These are phyloP conservation scores for Litoditis marina DNA, from an alignment of 2,888 invertebrate genomes.

Conservation along the genomic window DNA sequence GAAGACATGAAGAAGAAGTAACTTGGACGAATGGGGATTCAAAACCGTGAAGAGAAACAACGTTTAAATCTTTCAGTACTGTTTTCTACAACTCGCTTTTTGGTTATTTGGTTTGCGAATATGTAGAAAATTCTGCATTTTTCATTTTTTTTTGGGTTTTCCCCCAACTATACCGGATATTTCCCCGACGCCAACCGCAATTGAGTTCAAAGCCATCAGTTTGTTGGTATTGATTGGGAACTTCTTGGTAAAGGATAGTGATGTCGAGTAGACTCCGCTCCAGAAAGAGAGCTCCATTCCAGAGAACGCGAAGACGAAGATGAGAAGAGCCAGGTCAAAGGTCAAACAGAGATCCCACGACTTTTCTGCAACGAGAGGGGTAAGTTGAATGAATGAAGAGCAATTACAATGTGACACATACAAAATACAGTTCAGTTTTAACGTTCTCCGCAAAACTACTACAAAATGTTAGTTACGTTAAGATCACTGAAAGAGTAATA, in stretches of 20 bases:
- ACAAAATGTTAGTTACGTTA: no score
- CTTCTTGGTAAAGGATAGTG: conserved; percentile 79
- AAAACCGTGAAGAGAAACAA: no score
- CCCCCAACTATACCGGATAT: conserved; percentile 7
- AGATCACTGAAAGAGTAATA: no score
- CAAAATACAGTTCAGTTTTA: no score
- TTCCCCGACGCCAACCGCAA: conserved; percentile 89
- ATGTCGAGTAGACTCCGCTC: conserved; percentile 77
- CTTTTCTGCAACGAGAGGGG: conserved; percentile 9
- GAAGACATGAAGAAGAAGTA: no score
- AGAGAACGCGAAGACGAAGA: conserved; percentile 20
- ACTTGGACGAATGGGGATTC: no score
- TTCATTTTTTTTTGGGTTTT: background rate
- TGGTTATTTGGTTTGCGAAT: background rate
- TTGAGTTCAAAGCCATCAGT: conserved; percentile 84
- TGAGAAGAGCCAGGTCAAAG: conserved; percentile 17
- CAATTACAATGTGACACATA: background rate
- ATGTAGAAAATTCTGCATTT: background rate
- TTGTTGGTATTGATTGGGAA: conserved; percentile 65
- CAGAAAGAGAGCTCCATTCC: conserved; percentile 27
- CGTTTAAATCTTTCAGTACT: no score
- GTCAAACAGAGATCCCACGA: conserved; percentile 16
- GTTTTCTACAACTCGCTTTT: no score
- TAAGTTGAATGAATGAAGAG: background rate
- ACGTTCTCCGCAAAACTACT: background rate